A percentile compares a stretch with the other conserved stretches of the same genome.
Evolutionary conservation across 2,888 invertebrate genomes (phyloP).

Genomic region (Limnephilus rhombicus): DNA sequence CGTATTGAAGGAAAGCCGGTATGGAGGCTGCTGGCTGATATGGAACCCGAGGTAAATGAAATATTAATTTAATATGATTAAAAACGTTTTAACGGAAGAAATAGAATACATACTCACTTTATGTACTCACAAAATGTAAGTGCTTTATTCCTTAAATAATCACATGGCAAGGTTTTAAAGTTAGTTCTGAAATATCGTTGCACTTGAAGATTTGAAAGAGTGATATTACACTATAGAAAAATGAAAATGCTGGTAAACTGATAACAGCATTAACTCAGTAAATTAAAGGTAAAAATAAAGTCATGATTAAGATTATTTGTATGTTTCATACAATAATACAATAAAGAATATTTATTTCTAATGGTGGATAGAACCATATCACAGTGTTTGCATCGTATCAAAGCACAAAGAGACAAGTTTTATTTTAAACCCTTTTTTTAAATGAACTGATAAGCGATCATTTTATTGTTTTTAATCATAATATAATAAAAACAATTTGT

Average conservation of each 20-base stretch:
- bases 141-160: background rate
- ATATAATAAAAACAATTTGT: no score
- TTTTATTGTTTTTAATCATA: no score
- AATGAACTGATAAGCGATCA: no score
- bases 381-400: background rate
- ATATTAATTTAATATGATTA: background rate
- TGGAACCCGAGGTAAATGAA: slow-evolving; percentile 84
- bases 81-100: background rate
- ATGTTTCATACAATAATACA: background rate
- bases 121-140: no score
- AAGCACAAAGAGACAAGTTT: background rate
- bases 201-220: background rate
- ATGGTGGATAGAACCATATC: background rate
- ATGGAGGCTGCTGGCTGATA: slow-evolving; percentile 90
- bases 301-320: background rate
- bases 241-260: no score
- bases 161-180: background rate
- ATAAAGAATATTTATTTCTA: background rate
- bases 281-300: no score
- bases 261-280: no score
- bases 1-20: slow-evolving; percentile 89
- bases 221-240: no score
- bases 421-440: background rate
- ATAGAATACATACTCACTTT: no score
- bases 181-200: background rate